phyloP scores from a whole-genome alignment of 2,797 vertebrate genomes.

The Chromis chromis region DNA sequence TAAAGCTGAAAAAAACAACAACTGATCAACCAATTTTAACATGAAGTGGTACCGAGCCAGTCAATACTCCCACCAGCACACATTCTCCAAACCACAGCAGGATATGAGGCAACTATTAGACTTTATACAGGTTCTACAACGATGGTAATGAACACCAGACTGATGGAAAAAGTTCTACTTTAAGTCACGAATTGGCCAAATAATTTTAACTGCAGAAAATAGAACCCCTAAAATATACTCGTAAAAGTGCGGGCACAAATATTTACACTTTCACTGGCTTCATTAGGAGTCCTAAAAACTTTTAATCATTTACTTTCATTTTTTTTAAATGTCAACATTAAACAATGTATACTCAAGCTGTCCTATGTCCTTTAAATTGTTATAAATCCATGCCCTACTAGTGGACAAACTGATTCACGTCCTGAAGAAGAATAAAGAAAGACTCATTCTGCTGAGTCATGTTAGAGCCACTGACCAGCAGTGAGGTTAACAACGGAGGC shows the following conservation, averaged over 20 bases:
- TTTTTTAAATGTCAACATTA: neutral
- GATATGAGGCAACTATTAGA: constrained; percentile 23
- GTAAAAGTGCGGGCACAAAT: constrained; percentile 31
- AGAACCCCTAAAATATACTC: constrained; percentile 8
- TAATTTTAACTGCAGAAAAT: constrained; percentile 44
- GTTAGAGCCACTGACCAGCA: constrained; percentile 87
- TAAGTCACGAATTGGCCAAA: constrained; percentile 46
- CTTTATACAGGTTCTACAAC: constrained; percentile 24
- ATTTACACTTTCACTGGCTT: constrained; percentile 14
- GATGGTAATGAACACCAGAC: constrained; percentile 49
- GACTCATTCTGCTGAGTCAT: constrained; percentile 18
- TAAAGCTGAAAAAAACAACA: neutral
- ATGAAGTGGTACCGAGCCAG: constrained; percentile 14
- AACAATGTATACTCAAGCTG: neutral
- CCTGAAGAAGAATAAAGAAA: neutral
- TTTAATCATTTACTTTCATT: neutral
- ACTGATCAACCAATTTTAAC: neutral
- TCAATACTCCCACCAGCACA: neutral
- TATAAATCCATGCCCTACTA: neutral
- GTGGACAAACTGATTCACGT: neutral
- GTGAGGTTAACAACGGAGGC: constrained; percentile 99
- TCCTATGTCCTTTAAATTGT: neutral
- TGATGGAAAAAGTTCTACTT: constrained; percentile 34
- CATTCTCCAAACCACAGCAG: constrained; percentile 40
- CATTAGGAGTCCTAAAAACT: constrained; percentile 10